Base-by-base conservation (phyloP, 2,113 vertebrate species). In the Cololabis saira region DNA sequence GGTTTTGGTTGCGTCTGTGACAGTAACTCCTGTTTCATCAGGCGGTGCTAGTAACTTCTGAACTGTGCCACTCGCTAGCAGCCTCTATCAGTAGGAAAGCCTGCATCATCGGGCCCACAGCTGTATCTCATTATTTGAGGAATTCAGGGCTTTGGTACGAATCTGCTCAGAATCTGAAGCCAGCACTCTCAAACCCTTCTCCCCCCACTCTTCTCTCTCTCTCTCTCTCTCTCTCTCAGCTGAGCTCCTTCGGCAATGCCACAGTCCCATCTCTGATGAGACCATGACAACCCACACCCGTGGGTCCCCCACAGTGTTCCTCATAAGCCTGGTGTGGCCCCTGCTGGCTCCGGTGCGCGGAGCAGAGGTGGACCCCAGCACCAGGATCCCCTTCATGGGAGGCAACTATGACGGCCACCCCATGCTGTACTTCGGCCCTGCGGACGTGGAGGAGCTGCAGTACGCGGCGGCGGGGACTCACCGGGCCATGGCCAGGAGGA, bases 261-360 rank as follows among this genome's bases (percentile, higher is more conserved):
- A 89, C 92, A 88, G 93, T 90, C 90, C 88, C 82, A 49, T n/a
- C 92, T 92, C 94, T 90, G 93, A 96, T 97, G 95, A 90, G 93
- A 98, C 91, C 74, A 99, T 99, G 98, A 98, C 92, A 91, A 95
- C 96, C 84, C 93, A 97, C 90, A 98, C 97, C 83, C 96, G 96
- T 75, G 97, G 96, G 80, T 95, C 97, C 81, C 96, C 98, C 75
- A 96, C 95, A 87, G 97, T 96, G 88, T 97, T 99, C 94, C 96
- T 99, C 92, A 94, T 99, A 96, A 92, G 92, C 18, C 73, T 83
- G 2, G 79, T 96, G 85, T 95, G 93, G 91, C 88, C 91, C 5
- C 88, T 92, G 78, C 82, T 95, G 0, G 83, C 90, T 69, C 87
- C 12, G 0, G 67, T 16, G 1, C 13, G 87, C 0, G 3, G 86